These are phyloP conservation scores for Ibidorhyncha struthersii DNA, from an alignment of 2,113 vertebrate genomes.

Conservation along the genomic window DNA sequence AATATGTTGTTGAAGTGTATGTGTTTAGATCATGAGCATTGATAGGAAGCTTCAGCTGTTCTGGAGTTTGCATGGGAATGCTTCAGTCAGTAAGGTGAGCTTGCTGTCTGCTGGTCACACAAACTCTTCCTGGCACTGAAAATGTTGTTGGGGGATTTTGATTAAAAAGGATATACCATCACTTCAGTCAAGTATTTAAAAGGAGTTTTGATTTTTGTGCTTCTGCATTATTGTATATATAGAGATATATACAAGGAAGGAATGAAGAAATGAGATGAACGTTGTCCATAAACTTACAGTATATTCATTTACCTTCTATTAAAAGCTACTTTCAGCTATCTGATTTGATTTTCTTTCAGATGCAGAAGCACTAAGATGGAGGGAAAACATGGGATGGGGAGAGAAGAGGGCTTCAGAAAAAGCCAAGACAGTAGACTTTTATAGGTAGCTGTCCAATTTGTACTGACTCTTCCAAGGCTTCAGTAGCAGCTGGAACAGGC, in stretches of 20 bases:
- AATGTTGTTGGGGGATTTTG: not conserved
- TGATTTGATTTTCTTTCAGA: not conserved
- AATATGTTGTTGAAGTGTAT: not conserved
- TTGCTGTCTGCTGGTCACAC: not conserved
- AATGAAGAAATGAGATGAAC: not conserved
- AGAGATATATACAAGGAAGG: not conserved
- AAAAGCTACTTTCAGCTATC: not conserved
- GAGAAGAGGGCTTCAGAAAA: not conserved
- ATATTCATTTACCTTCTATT: not conserved
- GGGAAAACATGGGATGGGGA: not conserved
- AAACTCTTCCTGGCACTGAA: not conserved
- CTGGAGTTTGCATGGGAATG: not conserved
- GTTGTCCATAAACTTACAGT: not conserved
- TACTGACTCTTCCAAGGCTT: slow-evolving; percentile 19
- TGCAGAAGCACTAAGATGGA: not conserved
- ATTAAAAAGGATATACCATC: not conserved
- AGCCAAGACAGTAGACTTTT: not conserved
- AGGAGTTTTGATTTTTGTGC: not conserved
- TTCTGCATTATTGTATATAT: not conserved
- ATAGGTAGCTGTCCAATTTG: slow-evolving; percentile 31
- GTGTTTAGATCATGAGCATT: not conserved
- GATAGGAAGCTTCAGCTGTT: not conserved
- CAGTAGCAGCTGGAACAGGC: slow-evolving; percentile 53
- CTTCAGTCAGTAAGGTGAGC: not conserved
- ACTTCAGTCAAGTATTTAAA: not conserved